A percentile compares a stretch with the other conserved stretches of the same genome.
These are phyloP conservation scores for Cirrhinus molitorella DNA, from an alignment of 2,797 vertebrate genomes.

Conservation along the genomic window DNA sequence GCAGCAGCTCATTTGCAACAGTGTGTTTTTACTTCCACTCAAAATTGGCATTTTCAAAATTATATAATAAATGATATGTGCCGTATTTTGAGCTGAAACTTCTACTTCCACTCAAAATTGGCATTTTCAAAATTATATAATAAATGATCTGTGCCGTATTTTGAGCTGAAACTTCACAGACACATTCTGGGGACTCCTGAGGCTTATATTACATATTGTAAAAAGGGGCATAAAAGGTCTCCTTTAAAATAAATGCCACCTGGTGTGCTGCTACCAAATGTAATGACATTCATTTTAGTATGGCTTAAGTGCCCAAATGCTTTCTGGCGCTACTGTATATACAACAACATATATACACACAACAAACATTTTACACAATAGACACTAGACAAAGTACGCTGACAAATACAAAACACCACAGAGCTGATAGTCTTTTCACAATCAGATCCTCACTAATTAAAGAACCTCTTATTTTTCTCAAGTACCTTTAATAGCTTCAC, in stretches of 20 bases:
- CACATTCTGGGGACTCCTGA: too few relatives aligned
- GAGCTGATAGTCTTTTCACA: conserved; percentile 55
- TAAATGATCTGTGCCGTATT: too few relatives aligned
- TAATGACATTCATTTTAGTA: not conserved
- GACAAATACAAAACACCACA: conserved; percentile 59
- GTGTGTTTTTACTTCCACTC: too few relatives aligned
- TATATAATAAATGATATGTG: too few relatives aligned
- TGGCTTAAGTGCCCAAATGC: not conserved
- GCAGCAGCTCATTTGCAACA: too few relatives aligned
- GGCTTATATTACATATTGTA: too few relatives aligned
- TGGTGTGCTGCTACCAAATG: not conserved
- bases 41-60: too few relatives aligned
- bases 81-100: too few relatives aligned
- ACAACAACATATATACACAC: conserved; percentile 7
- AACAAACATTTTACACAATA: conserved; percentile 62
- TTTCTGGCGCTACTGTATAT: not conserved
- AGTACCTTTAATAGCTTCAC: not conserved
- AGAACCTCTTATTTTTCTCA: conserved; percentile 36
- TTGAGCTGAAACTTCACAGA: too few relatives aligned
- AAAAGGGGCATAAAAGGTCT: too few relatives aligned
- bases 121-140: too few relatives aligned
- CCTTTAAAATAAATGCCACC: not conserved
- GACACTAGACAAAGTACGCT: conserved; percentile 56
- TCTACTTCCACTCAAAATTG: too few relatives aligned
- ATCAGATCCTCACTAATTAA: conserved; percentile 29